Conservation (phyloP, 2,113 vertebrate species). For the Amblyornis subalaris region DNA sequence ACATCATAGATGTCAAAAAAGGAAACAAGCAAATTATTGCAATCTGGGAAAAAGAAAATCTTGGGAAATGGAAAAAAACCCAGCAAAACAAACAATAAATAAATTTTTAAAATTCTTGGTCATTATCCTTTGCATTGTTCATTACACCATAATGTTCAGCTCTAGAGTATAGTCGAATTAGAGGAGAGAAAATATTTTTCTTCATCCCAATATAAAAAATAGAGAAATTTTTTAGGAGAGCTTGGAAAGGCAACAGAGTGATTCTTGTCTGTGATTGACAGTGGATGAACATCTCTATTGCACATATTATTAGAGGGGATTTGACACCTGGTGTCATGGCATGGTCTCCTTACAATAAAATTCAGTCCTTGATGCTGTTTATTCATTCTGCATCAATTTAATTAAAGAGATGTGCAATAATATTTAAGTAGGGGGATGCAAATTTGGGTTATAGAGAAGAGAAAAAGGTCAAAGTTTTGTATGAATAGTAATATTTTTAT, state of each 20-base stretch:
- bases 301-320: not conserved
- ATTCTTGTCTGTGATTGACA: not conserved
- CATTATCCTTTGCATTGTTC: not conserved
- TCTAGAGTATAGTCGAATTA: not conserved
- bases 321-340: not conserved
- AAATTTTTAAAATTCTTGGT: not conserved
- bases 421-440: not conserved
- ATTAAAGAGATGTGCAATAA: not conserved
- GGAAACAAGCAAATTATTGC: rapidly evolving
- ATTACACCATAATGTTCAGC: not conserved
- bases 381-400: not conserved
- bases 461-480: not conserved
- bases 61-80: rapidly evolving
- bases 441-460: not conserved
- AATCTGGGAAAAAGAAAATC: not conserved
- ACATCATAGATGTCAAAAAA: not conserved
- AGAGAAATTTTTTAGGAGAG: not conserved
- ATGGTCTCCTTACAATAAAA: not conserved
- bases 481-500: not conserved
- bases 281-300: not conserved
- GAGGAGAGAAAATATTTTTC: not conserved
- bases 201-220: not conserved
- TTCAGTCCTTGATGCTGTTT: not conserved
- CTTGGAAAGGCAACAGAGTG: not conserved
- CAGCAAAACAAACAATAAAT: not conserved